These are phyloP conservation scores for Oenanthe oenanthe DNA, from an alignment of 2,113 vertebrate species.

Conservation along the genomic window DNA sequence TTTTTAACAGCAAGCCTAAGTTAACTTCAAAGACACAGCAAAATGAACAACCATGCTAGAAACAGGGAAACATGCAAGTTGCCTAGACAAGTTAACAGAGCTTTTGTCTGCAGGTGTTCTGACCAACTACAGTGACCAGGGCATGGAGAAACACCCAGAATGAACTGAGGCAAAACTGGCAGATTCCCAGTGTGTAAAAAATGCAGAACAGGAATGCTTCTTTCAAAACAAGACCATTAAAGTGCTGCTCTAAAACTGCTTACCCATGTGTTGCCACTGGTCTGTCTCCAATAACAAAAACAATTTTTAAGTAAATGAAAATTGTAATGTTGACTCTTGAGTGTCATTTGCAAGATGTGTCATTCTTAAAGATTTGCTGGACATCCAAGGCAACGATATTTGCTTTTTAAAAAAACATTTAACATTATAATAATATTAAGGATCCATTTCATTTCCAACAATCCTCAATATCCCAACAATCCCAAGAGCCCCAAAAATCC, in stretches of 20 bases:
- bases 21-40: not conserved
- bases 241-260: not conserved
- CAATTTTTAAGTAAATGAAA: not conserved
- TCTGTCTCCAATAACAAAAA: not conserved
- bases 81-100: not conserved
- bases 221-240: not conserved
- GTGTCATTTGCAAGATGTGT: not conserved
- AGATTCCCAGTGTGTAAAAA: not conserved
- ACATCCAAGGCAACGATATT: not conserved
- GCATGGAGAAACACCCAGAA: not conserved
- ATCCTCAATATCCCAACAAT: not conserved
- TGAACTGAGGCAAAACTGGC: not conserved
- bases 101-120: not conserved
- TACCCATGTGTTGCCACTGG: not conserved
- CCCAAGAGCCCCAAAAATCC: not conserved
- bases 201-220: not conserved
- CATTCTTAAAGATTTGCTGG: not conserved
- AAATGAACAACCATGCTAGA: not conserved
- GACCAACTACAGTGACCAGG: not conserved
- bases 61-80: not conserved
- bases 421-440: not conserved
- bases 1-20: not conserved
- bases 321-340: not conserved
- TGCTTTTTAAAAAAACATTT: not conserved
- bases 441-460: not conserved